Evolutionary conservation across 2,113 vertebrate species (phyloP).

Genomic region (zebrafish (Danio rerio)): DNA sequence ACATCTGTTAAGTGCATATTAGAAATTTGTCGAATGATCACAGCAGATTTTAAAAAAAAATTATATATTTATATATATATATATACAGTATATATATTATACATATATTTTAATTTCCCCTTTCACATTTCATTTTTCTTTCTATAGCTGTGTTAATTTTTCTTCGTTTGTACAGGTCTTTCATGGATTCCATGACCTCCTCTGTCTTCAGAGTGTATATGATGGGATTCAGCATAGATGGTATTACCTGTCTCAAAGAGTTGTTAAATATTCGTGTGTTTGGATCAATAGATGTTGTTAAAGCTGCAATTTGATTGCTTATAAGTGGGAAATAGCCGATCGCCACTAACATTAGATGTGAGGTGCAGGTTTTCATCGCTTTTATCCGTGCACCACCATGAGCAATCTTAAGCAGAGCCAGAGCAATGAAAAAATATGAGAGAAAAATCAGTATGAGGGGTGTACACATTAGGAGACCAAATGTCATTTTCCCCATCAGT

Average conservation of each 20-base stretch:
- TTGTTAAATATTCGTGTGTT: constrained; percentile 43
- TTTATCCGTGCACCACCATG: constrained; percentile 19
- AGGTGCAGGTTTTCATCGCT: constrained; percentile 52
- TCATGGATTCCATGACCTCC: constrained; percentile 60
- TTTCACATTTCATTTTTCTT: background rate
- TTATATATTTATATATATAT: no score
- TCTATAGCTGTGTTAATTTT: no score
- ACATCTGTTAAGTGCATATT: background rate
- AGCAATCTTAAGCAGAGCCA: constrained; percentile 42
- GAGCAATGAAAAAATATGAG: constrained; percentile 51
- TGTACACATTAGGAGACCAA: constrained; percentile 36
- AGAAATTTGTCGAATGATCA: no score
- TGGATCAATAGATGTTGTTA: constrained; percentile 9
- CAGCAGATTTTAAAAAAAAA: no score
- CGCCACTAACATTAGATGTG: constrained; percentile 51
- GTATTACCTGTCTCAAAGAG: constrained; percentile 44
- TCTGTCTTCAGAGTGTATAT: constrained; percentile 70
- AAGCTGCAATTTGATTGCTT: constrained; percentile 24
- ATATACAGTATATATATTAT: no score
- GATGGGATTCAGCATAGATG: constrained; percentile 69
- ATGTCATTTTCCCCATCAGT: background rate
- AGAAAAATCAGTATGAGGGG: constrained; percentile 54
- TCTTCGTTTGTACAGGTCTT: constrained; percentile 49
- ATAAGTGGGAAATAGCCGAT: constrained; percentile 45
- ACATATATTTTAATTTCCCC: background rate